These are phyloP conservation scores for Sylvilagus floridanus DNA, from an alignment of 2,797 vertebrate genomes.

Conservation along the genomic window DNA sequence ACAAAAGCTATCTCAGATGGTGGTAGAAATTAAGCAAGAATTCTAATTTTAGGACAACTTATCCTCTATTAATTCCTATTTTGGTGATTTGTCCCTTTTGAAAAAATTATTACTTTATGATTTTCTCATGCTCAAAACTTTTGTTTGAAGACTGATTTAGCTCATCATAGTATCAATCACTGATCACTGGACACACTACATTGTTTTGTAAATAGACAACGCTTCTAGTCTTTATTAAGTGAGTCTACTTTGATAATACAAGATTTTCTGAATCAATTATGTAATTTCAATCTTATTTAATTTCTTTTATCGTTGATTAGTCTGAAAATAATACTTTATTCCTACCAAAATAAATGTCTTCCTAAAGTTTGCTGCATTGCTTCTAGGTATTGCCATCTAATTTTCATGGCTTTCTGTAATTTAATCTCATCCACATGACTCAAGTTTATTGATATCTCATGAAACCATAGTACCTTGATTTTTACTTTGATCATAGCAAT, in stretches of 20 bases:
- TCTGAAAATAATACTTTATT: conserved; percentile 25
- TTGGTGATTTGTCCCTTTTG: conserved; percentile 13
- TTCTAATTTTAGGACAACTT: conserved; percentile 15
- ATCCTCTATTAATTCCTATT: conserved; percentile 4
- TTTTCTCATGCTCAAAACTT: conserved; percentile 50
- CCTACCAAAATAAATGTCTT: neutral
- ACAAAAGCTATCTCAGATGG: conserved; percentile 27
- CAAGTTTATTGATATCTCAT: neutral
- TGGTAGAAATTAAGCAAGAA: conserved; percentile 31
- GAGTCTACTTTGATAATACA: conserved; percentile 27
- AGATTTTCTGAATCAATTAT: conserved; percentile 29
- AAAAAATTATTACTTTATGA: conserved; percentile 40
- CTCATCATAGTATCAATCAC: neutral
- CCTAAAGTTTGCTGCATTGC: neutral
- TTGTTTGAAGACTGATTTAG: conserved; percentile 48
- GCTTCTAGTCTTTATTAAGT: conserved; percentile 46
- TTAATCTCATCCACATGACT: conserved; percentile 6
- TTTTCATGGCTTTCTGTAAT: conserved; percentile 38
- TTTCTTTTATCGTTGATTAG: conserved; percentile 27
- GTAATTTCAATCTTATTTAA: conserved; percentile 22
- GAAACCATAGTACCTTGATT: conserved; percentile 41
- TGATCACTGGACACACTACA: conserved; percentile 19
- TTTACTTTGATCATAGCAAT: conserved; percentile 22
- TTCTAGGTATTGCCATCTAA: conserved; percentile 5
- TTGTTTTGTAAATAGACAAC: neutral